Evolutionary conservation across 2,888 invertebrate genomes (phyloP), one percentile per base, ranked within the genome.

Genomic region (Creontiades dilutus): DNA sequence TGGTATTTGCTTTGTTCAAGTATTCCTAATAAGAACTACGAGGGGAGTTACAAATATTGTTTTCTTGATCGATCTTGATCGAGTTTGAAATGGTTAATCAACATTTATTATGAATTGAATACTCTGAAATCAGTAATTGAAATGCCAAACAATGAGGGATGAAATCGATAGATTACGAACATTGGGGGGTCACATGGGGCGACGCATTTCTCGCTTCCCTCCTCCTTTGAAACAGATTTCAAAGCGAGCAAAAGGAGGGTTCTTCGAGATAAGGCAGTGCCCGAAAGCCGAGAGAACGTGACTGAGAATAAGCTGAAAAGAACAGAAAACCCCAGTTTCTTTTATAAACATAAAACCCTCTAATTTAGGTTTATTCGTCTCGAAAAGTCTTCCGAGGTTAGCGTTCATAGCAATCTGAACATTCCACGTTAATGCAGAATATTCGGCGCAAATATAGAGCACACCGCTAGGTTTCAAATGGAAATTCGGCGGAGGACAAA

Each of bases 291-390:
- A 57, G n/a, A 57, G 57, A n/a, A 57, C 57, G 57, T 57, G 57
- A 57, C 57, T 57, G n/a, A 16, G 57, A 57, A 57, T 57, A 57
- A 57, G 14, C 16, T 57, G 7, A 57, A 57, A 57, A 57, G 57
- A 57, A 57, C 57, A n/a, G 57, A 57, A n/a, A n/a, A 16, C 16
- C n/a, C 16, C 0, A n/a, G 57, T 57, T 57, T 57, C 16, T 57
- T 57, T n/a, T 57, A 7, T 5, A 57, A 57, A 16, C 57, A 57
- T 57, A 57, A 57, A 57, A 57, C 19, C 19, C n/a, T 57, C 16
- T n/a, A n/a, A 57, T 57, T 57, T 57, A 57, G 57, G 57, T n/a
- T 57, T 57, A 57, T 57, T 57, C n/a, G n/a, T 16, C 57, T n/a
- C 57, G n/a, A 16, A 57, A 14, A 57, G 57, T n/a, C 57, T n/a